A percentile compares a stretch with the other conserved stretches of the same genome.
Evolutionary conservation across 2,888 invertebrate genomes (phyloP).

Genomic region (Vannuccia rotundouncinata): DNA sequence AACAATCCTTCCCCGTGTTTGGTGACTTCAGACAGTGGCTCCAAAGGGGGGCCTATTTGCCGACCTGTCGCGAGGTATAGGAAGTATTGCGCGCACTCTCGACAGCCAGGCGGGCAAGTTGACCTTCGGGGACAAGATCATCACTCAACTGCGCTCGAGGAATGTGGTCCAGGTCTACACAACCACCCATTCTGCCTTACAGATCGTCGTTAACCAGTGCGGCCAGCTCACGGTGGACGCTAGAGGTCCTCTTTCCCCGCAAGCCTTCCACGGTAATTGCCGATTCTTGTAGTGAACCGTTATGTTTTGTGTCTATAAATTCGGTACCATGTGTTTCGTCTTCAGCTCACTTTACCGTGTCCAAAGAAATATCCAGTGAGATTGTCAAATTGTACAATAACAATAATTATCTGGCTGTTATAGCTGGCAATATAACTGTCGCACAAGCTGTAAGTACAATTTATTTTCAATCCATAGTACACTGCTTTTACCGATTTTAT

Average conservation of each 20-base stretch:
- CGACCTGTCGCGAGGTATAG: background rate
- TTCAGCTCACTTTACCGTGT: constrained; percentile 53
- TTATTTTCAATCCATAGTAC: too few relatives aligned
- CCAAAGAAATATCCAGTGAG: constrained; percentile 50
- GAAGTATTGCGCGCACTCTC: background rate
- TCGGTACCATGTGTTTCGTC: too few relatives aligned
- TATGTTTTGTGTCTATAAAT: too few relatives aligned
- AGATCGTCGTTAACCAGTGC: constrained; percentile 47
- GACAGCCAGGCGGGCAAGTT: background rate
- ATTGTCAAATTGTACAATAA: constrained; percentile 53
- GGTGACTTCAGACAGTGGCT: too few relatives aligned
- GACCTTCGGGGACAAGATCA: background rate
- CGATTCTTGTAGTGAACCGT: too few relatives aligned
- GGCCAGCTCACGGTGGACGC: constrained; percentile 49
- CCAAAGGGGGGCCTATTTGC: background rate
- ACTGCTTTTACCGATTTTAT: too few relatives aligned
- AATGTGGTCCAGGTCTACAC: constrained; percentile 50
- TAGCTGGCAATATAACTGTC: constrained; percentile 46
- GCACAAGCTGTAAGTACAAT: constrained; percentile 46
- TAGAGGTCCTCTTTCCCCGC: constrained; percentile 45
- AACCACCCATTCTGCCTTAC: constrained; percentile 45
- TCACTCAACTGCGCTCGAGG: constrained; percentile 37
- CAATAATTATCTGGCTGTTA: constrained; percentile 51
- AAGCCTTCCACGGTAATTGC: constrained; percentile 41
- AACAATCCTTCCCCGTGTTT: too few relatives aligned